Base-by-base conservation (phyloP, 2,113 vertebrate species). In the Semnopithecus entellus region DNA sequence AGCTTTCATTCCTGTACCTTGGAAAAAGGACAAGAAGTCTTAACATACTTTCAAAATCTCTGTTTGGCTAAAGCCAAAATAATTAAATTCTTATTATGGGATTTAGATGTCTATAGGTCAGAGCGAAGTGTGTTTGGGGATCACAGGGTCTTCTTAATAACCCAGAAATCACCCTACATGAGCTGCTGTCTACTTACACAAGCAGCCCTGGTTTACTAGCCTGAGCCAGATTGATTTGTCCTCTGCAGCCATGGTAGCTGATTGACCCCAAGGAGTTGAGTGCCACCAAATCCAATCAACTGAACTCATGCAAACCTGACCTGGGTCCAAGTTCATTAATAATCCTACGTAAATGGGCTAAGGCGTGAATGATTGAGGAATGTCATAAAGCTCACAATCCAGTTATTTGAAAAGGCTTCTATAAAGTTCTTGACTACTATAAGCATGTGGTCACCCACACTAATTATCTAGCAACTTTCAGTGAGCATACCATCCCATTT, bases 11-110 rank as follows among this genome's bases (percentile, higher is more conserved):
- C 61, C 75, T 87, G 25, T 8, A 66, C 35, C n/a, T 76, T 96
- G 20, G 14, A 6, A 50, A 68, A 59, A 45, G 16, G 40, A 72
- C 18, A 52, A 61, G 11, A 92, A 92, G n/a, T 86, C 75, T 92
- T 73, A 82, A 75, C 20, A 30, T 43, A 64, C 23, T 52, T 83
- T 57, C 22, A 79, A 79, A 95, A 66, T 64, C 35, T 11, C 45
- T 88, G 3, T 57, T 72, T 91, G 73, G n/a, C n/a, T 92, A 89
- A 89, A 75, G 50, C 82, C 70, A 90, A 45, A 97, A 76, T 84
- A 94, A 75, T 90, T 52, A 35, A 72, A 57, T 35, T 90, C 52
- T 79, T 73, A 64, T 20, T 78, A 20, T 85, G 45, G 27, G n/a
- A 50, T 88, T 48, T 91, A 81, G 12, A 30, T 27, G 40, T 91